phyloP scores from a whole-genome alignment of 2,113 vertebrate species.

The Plecturocebus donacophilus region DNA sequence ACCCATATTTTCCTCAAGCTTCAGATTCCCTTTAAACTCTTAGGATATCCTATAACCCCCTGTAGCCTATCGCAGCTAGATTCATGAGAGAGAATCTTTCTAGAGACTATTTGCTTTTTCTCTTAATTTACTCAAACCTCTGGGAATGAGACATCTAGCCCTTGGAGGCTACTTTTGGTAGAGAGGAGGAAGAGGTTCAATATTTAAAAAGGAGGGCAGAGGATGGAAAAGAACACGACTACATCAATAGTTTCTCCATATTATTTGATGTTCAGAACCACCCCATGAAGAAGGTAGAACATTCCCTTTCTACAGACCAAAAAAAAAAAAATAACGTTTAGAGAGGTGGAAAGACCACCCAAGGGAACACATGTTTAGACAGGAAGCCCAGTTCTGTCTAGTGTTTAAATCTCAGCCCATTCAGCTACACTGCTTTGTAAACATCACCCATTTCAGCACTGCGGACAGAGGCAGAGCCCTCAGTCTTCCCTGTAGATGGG shows the following conservation, averaged over 20 bases:
- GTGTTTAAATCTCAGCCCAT: neutral
- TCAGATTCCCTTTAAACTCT: neutral
- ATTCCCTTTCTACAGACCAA: neutral
- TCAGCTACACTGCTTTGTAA: neutral
- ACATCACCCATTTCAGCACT: neutral
- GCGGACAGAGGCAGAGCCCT: neutral
- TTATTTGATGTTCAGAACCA: neutral
- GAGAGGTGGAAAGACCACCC: neutral
- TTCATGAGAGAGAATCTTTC: neutral
- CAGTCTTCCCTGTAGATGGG: accelerated
- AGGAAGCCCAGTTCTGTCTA: neutral
- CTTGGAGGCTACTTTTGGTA: neutral
- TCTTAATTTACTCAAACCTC: constrained; percentile 5
- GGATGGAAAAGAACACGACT: neutral
- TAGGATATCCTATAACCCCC: neutral
- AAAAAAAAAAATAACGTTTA: neutral
- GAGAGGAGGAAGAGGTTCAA: neutral
- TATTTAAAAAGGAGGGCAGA: neutral
- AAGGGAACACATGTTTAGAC: neutral
- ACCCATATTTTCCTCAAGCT: neutral
- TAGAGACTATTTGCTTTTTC: neutral
- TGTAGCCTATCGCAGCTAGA: neutral
- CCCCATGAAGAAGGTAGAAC: neutral
- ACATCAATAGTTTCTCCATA: neutral
- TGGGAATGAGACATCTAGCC: neutral